A percentile compares a stretch with the other conserved stretches of the same genome.
Conservation (phyloP, 2,113 vertebrate species). For the Gymnobelideus leadbeateri region DNA sequence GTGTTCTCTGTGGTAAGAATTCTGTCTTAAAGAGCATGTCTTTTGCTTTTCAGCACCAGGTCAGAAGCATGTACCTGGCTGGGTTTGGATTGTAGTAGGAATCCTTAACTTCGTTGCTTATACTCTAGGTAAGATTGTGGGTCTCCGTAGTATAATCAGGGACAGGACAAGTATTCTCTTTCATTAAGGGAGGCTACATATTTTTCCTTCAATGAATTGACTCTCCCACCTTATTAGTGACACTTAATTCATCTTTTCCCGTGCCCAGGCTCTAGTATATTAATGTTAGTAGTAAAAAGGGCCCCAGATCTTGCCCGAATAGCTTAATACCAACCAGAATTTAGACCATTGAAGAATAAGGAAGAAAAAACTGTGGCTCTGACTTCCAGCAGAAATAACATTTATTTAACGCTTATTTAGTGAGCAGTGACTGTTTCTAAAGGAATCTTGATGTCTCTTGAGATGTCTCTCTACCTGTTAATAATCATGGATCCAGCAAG, state of each 20-base stretch:
- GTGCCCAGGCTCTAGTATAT: not conserved
- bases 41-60: constrained; percentile 86
- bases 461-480: not conserved
- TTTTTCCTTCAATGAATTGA: constrained; percentile 11
- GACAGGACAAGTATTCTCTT: not conserved
- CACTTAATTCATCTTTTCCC: constrained; percentile 37
- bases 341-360: not conserved
- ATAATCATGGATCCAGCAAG: not conserved
- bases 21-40: rapidly evolving
- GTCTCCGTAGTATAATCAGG: not conserved
- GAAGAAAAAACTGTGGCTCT: not conserved
- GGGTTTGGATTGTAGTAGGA: constrained; percentile 95
- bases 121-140: constrained; percentile 92
- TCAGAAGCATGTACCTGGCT: constrained; percentile 91
- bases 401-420: not conserved
- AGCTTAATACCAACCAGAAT: not conserved
- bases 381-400: not conserved
- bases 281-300: not conserved
- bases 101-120: constrained; percentile 97
- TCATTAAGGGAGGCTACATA: not conserved
- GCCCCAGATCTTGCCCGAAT: not conserved
- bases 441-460: not conserved
- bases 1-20: not conserved
- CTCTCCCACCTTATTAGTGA: not conserved
- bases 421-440: not conserved